Conservation (phyloP, 1,140 invertebrate genomes). For the Drosophila sproati region DNA sequence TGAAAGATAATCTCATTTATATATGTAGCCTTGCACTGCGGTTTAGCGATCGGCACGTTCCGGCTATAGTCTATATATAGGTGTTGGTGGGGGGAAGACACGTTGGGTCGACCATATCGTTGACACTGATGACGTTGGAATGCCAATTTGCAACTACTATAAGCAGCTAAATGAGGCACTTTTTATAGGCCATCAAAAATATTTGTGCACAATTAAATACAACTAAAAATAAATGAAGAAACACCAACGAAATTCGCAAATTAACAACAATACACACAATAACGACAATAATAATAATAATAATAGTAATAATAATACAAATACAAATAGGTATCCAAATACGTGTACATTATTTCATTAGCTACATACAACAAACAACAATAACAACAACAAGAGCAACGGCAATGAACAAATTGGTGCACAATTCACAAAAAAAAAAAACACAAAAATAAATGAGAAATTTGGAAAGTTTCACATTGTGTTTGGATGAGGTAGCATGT, state of each 20-base stretch:
- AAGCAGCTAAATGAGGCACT: slow-evolving; percentile 44
- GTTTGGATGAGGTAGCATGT: slow-evolving; percentile 54
- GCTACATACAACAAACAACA: slow-evolving; percentile 24
- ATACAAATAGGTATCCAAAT: slow-evolving; percentile 14
- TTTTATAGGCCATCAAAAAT: slow-evolving; percentile 47
- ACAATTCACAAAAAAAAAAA: slow-evolving; percentile 7
- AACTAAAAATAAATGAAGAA: not conserved
- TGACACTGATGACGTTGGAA: slow-evolving; percentile 24
- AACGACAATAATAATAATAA: slow-evolving; percentile 17
- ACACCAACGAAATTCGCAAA: slow-evolving; percentile 16
- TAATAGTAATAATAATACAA: slow-evolving; percentile 19
- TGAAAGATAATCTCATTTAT: slow-evolving; percentile 11
- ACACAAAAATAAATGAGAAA: slow-evolving; percentile 1
- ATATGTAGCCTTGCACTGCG: slow-evolving; percentile 16
- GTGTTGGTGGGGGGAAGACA: not conserved
- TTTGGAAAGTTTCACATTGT: not conserved
- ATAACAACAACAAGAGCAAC: slow-evolving; percentile 31
- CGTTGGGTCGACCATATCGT: slow-evolving; percentile 27
- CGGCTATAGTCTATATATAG: not conserved
- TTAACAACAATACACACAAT: slow-evolving; percentile 44
- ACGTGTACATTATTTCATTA: slow-evolving; percentile 29
- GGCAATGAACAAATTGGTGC: slow-evolving; percentile 1
- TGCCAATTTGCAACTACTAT: slow-evolving; percentile 36
- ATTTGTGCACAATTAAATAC: slow-evolving; percentile 35
- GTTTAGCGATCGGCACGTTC: slow-evolving; percentile 26